phyloP scores from a whole-genome alignment of 2,888 invertebrate genomes.

The Lobophora halterata region DNA sequence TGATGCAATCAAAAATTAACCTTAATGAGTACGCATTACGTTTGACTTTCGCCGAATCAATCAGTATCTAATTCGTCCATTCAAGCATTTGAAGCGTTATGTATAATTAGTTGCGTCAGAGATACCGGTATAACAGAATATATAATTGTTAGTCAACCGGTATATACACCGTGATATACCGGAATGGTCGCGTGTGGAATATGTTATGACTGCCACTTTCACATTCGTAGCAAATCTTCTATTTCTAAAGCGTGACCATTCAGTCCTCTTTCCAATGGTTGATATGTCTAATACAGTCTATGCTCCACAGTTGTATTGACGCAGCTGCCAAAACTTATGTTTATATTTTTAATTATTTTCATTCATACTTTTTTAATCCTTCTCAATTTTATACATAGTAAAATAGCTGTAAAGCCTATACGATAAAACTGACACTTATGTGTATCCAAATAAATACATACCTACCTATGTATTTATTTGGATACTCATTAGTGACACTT shows the following conservation, averaged over 20 bases:
- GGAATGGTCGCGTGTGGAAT: slow-evolving; percentile 54
- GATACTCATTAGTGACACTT: too few species aligned
- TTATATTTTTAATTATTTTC: too few species aligned
- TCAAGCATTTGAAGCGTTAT: slow-evolving; percentile 56
- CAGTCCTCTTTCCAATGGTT: slow-evolving; percentile 20
- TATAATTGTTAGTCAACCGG: slow-evolving; percentile 16
- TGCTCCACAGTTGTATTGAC: too few species aligned
- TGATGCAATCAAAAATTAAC: slow-evolving; percentile 17
- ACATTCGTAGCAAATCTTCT: slow-evolving; percentile 58
- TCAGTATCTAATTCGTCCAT: slow-evolving; percentile 47
- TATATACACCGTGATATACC: slow-evolving; percentile 59
- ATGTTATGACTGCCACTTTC: slow-evolving; percentile 67
- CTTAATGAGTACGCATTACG: slow-evolving; percentile 39
- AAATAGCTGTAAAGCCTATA: too few species aligned
- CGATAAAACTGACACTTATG: too few species aligned
- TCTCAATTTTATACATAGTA: too few species aligned
- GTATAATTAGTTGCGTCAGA: slow-evolving; percentile 76
- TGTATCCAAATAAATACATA: too few species aligned
- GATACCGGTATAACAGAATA: slow-evolving; percentile 1
- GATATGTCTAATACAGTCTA: slow-evolving; percentile 1
- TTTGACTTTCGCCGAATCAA: slow-evolving; percentile 59
- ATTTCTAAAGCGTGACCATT: slow-evolving; percentile 33
- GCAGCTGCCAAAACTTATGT: too few species aligned
- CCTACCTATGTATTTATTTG: too few species aligned
- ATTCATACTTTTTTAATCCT: too few species aligned